A percentile compares a stretch with the other conserved stretches of the same genome.
Evolutionary conservation across 2,888 invertebrate species (phyloP).

Genomic region (Rhingia rostrata): DNA sequence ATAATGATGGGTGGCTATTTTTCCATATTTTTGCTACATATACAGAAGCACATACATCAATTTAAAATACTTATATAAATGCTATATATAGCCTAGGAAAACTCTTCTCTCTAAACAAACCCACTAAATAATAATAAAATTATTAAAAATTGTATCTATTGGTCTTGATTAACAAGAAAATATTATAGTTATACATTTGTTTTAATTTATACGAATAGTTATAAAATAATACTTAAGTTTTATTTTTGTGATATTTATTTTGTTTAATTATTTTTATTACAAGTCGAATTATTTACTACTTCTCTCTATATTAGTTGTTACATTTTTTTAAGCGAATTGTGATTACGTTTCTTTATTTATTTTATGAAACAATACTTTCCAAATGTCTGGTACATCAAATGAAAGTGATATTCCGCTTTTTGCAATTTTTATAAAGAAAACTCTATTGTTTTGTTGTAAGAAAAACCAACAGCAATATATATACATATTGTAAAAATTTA

Average conservation of each 20-base stretch:
- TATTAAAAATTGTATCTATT: slow-evolving; percentile 64
- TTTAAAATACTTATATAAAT: slow-evolving; percentile 42
- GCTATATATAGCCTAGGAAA: slow-evolving; percentile 56
- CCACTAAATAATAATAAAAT: slow-evolving; percentile 74
- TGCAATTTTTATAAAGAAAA: slow-evolving; percentile 14
- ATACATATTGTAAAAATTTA: neutral
- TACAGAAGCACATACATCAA: slow-evolving; percentile 60
- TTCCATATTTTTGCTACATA: slow-evolving; percentile 69
- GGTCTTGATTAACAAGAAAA: slow-evolving; percentile 24
- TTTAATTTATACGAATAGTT: slow-evolving; percentile 30
- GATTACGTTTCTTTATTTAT: slow-evolving; percentile 53
- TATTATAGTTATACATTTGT: slow-evolving; percentile 25
- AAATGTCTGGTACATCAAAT: slow-evolving; percentile 59
- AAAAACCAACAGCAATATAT: slow-evolving; percentile 25
- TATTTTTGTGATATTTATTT: slow-evolving; percentile 65
- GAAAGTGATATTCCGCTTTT: slow-evolving; percentile 47
- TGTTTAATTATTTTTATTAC: slow-evolving; percentile 20
- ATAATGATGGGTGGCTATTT: slow-evolving; percentile 68
- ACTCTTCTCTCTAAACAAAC: slow-evolving; percentile 49
- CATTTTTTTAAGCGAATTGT: slow-evolving; percentile 53
- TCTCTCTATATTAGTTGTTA: slow-evolving; percentile 17
- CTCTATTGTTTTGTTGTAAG: slow-evolving; percentile 26
- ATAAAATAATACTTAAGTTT: slow-evolving; percentile 29
- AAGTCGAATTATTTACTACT: slow-evolving; percentile 19
- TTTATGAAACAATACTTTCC: slow-evolving; percentile 41